Percentiles rank a stretch among this genome's conserved stretches.
Conservation (phyloP, 2,888 invertebrate species). For the Penaeus monodon region DNA sequence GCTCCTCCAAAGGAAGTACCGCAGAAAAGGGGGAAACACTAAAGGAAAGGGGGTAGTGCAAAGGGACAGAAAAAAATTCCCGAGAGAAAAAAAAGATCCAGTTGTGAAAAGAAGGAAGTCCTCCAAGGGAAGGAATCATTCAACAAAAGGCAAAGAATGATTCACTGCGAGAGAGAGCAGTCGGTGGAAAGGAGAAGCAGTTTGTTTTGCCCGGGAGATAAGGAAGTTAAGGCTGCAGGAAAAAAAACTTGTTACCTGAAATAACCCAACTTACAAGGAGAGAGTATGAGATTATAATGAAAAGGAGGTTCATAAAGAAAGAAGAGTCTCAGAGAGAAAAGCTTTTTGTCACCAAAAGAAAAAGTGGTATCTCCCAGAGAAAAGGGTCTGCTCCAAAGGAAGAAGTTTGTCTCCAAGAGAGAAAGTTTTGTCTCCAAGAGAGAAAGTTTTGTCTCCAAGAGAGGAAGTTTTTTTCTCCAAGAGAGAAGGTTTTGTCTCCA, state of each 20-base stretch:
- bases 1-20: conserved; percentile 28
- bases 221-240: not conserved
- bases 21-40: conserved; percentile 46
- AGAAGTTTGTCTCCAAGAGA: too few relatives aligned
- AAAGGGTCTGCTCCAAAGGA: conserved; percentile 13
- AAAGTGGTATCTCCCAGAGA: conserved; percentile 16
- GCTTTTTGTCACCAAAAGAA: not conserved
- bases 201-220: not conserved
- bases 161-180: conserved; percentile 3
- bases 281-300: conserved; percentile 21
- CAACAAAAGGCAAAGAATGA: conserved; percentile 16
- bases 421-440: conserved; percentile 14
- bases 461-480: conserved; percentile 2
- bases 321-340: conserved; percentile 14
- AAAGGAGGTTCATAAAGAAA: not conserved
- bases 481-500: not conserved
- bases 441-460: not conserved
- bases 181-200: not conserved
- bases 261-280: not conserved
- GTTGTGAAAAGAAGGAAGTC: not conserved
- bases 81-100: conserved; percentile 12
- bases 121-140: not conserved
- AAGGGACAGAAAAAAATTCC: conserved; percentile 11
- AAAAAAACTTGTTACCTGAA: not conserved
- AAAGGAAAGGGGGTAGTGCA: conserved; percentile 10